Evolutionary conservation across 2,888 invertebrate genomes (phyloP), one percentile per base, ranked within the genome.

Genomic region (Chrysolina americana): DNA sequence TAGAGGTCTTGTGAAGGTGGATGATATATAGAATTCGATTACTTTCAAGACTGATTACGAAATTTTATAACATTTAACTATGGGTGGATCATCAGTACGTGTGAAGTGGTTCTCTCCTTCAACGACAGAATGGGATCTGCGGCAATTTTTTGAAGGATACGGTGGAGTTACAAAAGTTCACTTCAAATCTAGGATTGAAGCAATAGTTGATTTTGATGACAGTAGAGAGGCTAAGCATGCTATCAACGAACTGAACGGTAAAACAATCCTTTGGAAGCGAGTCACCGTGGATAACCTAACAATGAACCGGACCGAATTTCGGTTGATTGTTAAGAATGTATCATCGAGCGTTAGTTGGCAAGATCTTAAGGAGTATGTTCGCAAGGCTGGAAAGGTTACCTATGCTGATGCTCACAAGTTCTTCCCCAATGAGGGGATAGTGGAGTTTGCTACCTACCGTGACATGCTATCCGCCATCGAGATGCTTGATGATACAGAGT

Each of bases 321-420:
- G 99, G 81, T 92, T 99, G 79, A 94, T 97, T 87, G 98, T 99
- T 83, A 98, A 99, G 90, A 99, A 99, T 90, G 91, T 99, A 76
- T 98, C 98, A 78, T 98, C 98, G 87, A 94, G 99, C 85, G 97
- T 98, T 87, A 98, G 98, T 91, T 99, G 99, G 99, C 92, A 98
- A 96, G 99, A 99, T 90, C 91, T 99, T 89, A 99, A 99, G 91
- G 99, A 99, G 91, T 98, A 97, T 89, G 99, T 99, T 98, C 94
- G 99, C 84, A 97, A 98, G 89, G 98, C 98, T 82, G 99, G 99
- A 78, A 99, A 99, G 91, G 99, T 99, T 4, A 99, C 98, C 41
- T 99, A 98, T 88, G 99, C 99, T 82, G 99, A 94, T 89, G 99
- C 99, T 19, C 99, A 99, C 87, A 98, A 98, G 87, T 95, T 96